Conservation (phyloP, 2,113 vertebrate genomes). For the Varanus salvator region DNA sequence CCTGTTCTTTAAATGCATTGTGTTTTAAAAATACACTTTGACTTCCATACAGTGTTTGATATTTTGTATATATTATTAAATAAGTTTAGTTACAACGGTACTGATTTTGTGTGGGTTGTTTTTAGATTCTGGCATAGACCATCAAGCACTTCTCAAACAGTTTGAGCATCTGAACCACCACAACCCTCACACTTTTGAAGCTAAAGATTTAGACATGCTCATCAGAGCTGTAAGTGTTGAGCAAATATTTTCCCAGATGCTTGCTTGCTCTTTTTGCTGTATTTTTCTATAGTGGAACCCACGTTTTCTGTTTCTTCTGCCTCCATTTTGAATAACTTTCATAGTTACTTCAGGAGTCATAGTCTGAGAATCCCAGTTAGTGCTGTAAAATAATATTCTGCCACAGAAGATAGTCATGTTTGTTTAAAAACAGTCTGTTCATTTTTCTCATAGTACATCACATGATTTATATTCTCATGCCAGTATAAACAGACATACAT, state of each 20-base stretch:
- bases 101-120: conserved; percentile 43
- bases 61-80: conserved; percentile 23
- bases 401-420: neutral
- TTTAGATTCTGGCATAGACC: conserved; percentile 86
- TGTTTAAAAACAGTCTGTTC: conserved; percentile 5
- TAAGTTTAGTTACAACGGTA: neutral
- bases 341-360: neutral
- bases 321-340: conserved; percentile 7
- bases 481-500: neutral
- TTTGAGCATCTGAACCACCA: conserved; percentile 96
- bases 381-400: neutral
- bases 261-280: neutral
- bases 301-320: neutral
- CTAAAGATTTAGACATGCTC: conserved; percentile 93
- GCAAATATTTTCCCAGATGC: neutral
- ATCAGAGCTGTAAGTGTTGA: conserved; percentile 90
- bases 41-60: neutral
- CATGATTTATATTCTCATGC: conserved; percentile 2
- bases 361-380: conserved; percentile 19
- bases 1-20: neutral
- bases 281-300: conserved; percentile 21
- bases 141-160: conserved; percentile 93
- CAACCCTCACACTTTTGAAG: conserved; percentile 96
- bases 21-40: accelerated
- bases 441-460: conserved; percentile 10